Evolutionary conservation across 2,888 invertebrate genomes (phyloP).

Genomic region (Caenorhabditis sp.): DNA sequence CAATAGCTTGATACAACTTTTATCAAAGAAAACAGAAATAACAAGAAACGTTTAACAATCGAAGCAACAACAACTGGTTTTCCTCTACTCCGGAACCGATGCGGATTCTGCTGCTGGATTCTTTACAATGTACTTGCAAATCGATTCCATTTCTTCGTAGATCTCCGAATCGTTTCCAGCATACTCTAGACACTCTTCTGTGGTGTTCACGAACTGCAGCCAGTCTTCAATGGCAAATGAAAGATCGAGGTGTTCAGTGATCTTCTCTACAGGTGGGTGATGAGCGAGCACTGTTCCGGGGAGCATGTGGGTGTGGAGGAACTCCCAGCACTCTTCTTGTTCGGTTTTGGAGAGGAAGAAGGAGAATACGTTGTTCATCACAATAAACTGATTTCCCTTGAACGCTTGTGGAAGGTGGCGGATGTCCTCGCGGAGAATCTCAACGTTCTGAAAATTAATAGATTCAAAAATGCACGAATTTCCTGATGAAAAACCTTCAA

Average conservation of each 20-base stretch:
- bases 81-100: slow-evolving; percentile 5
- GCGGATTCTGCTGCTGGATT: background rate
- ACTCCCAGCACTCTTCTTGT: slow-evolving; percentile 84
- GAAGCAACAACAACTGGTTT: background rate
- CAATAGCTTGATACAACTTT: background rate
- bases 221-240: slow-evolving; percentile 74
- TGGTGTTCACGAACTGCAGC: slow-evolving; percentile 73
- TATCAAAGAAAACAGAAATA: background rate
- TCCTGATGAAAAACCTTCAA: too few relatives aligned
- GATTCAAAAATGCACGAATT: too few relatives aligned
- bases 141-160: slow-evolving; percentile 67
- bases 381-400: slow-evolving; percentile 86
- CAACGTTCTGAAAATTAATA: slow-evolving; percentile 57
- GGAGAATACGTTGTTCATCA: slow-evolving; percentile 88
- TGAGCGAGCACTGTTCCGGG: slow-evolving; percentile 74
- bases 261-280: slow-evolving; percentile 74
- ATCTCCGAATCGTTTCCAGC: slow-evolving; percentile 67
- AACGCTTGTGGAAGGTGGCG: slow-evolving; percentile 86
- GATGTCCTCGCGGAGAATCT: slow-evolving; percentile 86
- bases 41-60: background rate
- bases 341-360: slow-evolving; percentile 87
- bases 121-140: slow-evolving; percentile 66
- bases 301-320: slow-evolving; percentile 66
- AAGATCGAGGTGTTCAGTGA: slow-evolving; percentile 72
- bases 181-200: slow-evolving; percentile 64